A percentile compares a stretch with the other conserved stretches of the same genome.
Conservation (phyloP, 2,888 invertebrate species). For the Drosophila demipolita region DNA sequence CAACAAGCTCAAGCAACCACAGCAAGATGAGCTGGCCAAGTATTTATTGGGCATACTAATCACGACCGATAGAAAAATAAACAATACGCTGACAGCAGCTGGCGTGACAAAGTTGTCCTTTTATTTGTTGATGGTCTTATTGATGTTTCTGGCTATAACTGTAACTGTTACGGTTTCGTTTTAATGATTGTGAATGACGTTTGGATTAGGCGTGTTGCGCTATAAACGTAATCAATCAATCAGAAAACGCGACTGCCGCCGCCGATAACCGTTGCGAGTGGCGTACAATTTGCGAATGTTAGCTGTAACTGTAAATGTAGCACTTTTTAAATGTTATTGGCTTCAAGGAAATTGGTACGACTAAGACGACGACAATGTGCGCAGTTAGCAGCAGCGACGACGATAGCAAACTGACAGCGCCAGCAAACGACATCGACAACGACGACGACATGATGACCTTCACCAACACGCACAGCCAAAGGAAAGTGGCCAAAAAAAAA, state of each 20-base stretch:
- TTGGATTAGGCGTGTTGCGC: constrained; percentile 31
- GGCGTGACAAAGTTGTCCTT: constrained; percentile 22
- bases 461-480: constrained; percentile 73
- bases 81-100: constrained; percentile 53
- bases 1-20: constrained; percentile 12
- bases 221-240: constrained; percentile 71
- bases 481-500: constrained; percentile 63
- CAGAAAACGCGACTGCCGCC: constrained; percentile 20
- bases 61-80: constrained; percentile 46
- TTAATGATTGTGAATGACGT: constrained; percentile 53
- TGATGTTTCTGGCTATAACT: constrained; percentile 12
- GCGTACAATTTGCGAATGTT: constrained; percentile 27
- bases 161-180: constrained; percentile 44
- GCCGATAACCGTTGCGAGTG: constrained; percentile 26
- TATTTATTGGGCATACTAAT: constrained; percentile 48
- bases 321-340: constrained; percentile 15
- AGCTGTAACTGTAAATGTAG: constrained; percentile 19
- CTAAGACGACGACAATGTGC: constrained; percentile 42
- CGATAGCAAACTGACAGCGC: constrained; percentile 48
- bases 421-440: constrained; percentile 26
- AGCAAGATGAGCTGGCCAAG: constrained; percentile 30
- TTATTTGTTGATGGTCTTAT: not conserved
- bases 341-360: constrained; percentile 10
- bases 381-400: constrained; percentile 50
- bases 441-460: constrained; percentile 82